These are phyloP conservation scores for Muricea muricata DNA, from an alignment of 92 coral and sea anemone genomes.

Conservation along the genomic window DNA sequence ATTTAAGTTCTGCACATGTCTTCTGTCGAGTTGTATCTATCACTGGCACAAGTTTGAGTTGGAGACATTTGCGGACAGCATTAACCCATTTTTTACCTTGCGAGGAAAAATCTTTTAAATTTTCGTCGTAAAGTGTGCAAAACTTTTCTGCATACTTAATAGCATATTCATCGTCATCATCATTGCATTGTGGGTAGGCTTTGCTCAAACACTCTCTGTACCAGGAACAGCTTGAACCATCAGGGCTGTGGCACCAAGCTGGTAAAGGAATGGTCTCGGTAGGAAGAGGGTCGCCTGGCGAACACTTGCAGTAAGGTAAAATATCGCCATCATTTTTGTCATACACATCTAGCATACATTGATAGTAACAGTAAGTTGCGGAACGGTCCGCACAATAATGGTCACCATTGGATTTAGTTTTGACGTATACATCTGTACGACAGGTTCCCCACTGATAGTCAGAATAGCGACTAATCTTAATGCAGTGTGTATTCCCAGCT, in stretches of 20 bases:
- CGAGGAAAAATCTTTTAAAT: not conserved
- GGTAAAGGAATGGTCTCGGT: constrained; percentile 24
- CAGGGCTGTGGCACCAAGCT: constrained; percentile 62
- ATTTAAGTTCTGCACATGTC: constrained; percentile 63
- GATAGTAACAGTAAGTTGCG: constrained; percentile 68
- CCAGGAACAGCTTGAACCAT: constrained; percentile 72
- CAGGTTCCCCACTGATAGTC: not conserved
- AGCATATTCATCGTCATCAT: constrained; percentile 65
- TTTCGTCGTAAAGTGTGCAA: constrained; percentile 48
- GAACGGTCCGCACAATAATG: not conserved
- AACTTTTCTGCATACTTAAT: constrained; percentile 69
- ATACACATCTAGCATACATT: constrained; percentile 78
- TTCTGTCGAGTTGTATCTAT: constrained; percentile 58
- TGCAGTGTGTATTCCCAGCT: not conserved
- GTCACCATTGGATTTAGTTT: not conserved
- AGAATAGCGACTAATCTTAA: not conserved
- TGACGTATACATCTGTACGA: not conserved
- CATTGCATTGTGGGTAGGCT: constrained; percentile 63
- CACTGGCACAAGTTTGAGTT: constrained; percentile 60
- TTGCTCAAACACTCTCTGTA: constrained; percentile 68
- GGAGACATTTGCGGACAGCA: constrained; percentile 69
- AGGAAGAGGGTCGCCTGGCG: no score
- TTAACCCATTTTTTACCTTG: constrained; percentile 64
- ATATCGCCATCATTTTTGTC: constrained; percentile 42
- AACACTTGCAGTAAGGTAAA: no score